Evolutionary conservation across 2,113 vertebrate genomes (phyloP), one percentile per base, ranked within the genome.

Genomic region (Phoenicopterus ruber): DNA sequence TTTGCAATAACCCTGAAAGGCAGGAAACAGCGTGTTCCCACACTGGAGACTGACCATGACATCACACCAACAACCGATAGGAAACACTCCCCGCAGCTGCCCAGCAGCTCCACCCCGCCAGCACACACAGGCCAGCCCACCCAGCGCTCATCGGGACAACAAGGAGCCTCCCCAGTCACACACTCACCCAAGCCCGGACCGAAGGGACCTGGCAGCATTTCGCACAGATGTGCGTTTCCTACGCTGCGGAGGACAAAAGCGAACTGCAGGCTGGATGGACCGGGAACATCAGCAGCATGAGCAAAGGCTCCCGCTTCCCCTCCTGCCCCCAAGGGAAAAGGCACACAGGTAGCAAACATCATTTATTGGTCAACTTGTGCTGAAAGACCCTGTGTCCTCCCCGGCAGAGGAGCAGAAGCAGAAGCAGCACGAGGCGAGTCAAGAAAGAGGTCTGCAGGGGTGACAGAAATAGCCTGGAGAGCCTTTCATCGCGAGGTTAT

Each of bases 1-100:
- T 69, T 59, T 65, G 61, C 52, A 84, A 36, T 61, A 42, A 79
- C 31, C 22, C 57, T 65, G 87, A 52, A 92, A 82, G n/a, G 62
- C 88, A 86, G 86, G 77, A 95, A 94, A 71, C 25, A 1, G 47
- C 6, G 0, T 3, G 34, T 84, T 96, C 90, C 83, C 92, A 79
- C 40, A 17, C 44, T 34, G 77, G 40, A 76, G 69, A 15, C 67
- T 44, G 57, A 52, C 73, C 52, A 24, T 83, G 74, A 79, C 77
- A 86, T 94, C 92, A 93, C 57, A 86, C 6, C 61, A 70, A 62
- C 31, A 67, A 32, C 36, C 0, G 10, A 74, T 19, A 67, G 90
- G 34, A 92, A 94, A 93, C 50, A 71, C 50, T 93, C 77, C 71
- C 77, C 11, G 2, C 80, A 89, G 94, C 91, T 90, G 93, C 52